phyloP scores from a whole-genome alignment of 1,140 invertebrate genomes.

The Pseudoatta argentina region DNA sequence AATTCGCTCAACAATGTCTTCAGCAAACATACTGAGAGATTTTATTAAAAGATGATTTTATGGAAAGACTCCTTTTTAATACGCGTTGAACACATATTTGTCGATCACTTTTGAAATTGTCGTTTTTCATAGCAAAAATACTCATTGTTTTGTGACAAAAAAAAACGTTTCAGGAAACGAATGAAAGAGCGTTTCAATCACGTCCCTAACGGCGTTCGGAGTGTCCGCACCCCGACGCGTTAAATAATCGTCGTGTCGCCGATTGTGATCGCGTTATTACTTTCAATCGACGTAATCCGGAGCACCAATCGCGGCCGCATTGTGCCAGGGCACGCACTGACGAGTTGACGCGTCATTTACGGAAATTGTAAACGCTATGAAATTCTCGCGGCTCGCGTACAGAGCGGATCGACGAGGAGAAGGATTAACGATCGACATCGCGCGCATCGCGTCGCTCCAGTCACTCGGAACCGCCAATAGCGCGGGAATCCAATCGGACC shows the following conservation, averaged over 20 bases:
- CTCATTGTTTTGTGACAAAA: neutral
- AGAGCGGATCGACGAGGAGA: slow-evolving; percentile 10
- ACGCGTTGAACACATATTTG: neutral
- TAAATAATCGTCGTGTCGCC: slow-evolving; percentile 46
- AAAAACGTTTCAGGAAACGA: neutral
- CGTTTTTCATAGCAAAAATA: neutral
- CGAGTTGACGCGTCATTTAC: slow-evolving; percentile 66
- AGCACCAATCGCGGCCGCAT: slow-evolving; percentile 49
- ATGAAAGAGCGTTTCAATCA: slow-evolving; percentile 26
- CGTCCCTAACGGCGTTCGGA: neutral
- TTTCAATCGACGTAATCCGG: slow-evolving; percentile 33
- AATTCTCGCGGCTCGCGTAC: slow-evolving; percentile 19
- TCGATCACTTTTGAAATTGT: neutral
- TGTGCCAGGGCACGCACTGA: slow-evolving; percentile 7
- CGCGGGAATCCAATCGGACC: slow-evolving; percentile 35
- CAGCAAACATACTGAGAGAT: neutral
- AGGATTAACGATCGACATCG: slow-evolving; percentile 60
- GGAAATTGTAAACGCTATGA: slow-evolving; percentile 57
- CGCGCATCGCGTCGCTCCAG: neutral
- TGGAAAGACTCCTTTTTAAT: neutral
- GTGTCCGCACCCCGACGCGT: neutral
- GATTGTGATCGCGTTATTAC: slow-evolving; percentile 17
- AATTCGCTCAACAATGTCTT: slow-evolving; percentile 1
- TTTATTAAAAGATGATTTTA: slow-evolving; percentile 6
- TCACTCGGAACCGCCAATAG: slow-evolving; percentile 15